Percentiles rank a stretch among this genome's conserved stretches.
These are phyloP conservation scores for Anisognathus igniventris DNA, from an alignment of 2,797 vertebrate species.

Conservation along the genomic window DNA sequence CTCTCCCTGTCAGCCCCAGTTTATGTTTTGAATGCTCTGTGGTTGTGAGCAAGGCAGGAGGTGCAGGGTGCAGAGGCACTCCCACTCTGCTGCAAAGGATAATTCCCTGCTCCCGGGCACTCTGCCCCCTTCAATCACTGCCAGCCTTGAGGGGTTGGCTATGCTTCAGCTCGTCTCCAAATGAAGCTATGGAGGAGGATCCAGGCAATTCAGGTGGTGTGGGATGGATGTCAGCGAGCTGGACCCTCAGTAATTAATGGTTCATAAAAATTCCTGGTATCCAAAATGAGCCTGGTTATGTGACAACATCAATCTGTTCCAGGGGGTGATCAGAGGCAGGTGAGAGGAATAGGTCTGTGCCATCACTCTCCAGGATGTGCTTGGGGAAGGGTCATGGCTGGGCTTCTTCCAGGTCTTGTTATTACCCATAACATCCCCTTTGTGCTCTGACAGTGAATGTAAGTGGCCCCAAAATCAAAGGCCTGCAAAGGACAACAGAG, in stretches of 20 bases:
- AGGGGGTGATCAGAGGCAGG: background rate
- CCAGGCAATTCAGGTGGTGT: background rate
- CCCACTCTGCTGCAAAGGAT: background rate
- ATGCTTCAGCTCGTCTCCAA: background rate
- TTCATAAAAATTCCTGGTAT: background rate
- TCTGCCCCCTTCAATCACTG: background rate
- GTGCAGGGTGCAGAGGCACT: background rate
- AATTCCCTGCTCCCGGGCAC: background rate
- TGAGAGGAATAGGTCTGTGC: background rate
- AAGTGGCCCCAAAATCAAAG: background rate
- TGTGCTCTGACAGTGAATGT: background rate
- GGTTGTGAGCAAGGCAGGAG: background rate
- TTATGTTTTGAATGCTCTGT: background rate
- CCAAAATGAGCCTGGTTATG: background rate
- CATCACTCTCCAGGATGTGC: background rate
- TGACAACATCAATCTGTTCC: constrained; percentile 8
- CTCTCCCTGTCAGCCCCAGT: background rate
- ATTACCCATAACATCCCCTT: background rate
- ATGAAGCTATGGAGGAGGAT: background rate
- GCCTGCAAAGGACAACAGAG: background rate
- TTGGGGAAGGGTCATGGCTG: background rate
- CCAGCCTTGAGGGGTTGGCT: background rate
- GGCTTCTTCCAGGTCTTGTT: background rate
- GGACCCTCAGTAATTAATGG: background rate
- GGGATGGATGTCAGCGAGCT: background rate